Conservation (phyloP, 1,140 invertebrate genomes). For the Proctacanthus coquilletti region DNA sequence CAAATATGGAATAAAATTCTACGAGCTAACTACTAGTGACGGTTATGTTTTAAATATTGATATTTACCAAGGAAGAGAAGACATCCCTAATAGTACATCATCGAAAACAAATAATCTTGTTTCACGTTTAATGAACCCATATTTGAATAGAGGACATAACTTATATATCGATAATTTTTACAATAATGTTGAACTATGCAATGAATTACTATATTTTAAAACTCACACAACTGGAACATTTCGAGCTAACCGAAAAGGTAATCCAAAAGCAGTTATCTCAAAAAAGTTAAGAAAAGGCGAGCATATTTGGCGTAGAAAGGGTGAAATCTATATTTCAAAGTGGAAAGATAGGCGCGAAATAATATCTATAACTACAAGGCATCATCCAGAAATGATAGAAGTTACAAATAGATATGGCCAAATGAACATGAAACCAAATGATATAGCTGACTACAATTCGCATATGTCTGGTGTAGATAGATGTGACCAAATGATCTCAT, state of each 20-base stretch:
- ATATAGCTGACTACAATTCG: no score
- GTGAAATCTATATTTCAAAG: conserved; percentile 17
- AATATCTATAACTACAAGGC: conserved; percentile 14
- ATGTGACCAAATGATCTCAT: no score
- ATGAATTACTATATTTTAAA: conserved; percentile 13
- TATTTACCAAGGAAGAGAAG: conserved; percentile 14
- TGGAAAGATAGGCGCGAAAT: conserved; percentile 24
- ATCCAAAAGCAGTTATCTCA: conserved; percentile 10
- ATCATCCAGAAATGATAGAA: conserved; percentile 10
- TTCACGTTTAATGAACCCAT: conserved; percentile 13
- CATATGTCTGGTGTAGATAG: no score
- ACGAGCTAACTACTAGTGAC: conserved; percentile 13
- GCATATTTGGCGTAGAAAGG: conserved; percentile 11
- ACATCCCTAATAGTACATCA: neutral
- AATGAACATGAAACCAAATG: no score
- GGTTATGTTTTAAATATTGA: conserved; percentile 22
- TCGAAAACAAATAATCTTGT: conserved; percentile 8
- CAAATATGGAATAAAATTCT: conserved; percentile 22
- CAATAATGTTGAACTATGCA: conserved; percentile 12
- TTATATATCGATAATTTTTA: no score
- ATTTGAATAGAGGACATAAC: conserved; percentile 16
- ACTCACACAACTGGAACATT: conserved; percentile 16
- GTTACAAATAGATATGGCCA: conserved; percentile 1
- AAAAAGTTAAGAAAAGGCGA: conserved; percentile 17
- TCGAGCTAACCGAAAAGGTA: conserved; percentile 15